Base-by-base conservation (phyloP, 1,140 invertebrate species). In the Medauroidea extradentata region DNA sequence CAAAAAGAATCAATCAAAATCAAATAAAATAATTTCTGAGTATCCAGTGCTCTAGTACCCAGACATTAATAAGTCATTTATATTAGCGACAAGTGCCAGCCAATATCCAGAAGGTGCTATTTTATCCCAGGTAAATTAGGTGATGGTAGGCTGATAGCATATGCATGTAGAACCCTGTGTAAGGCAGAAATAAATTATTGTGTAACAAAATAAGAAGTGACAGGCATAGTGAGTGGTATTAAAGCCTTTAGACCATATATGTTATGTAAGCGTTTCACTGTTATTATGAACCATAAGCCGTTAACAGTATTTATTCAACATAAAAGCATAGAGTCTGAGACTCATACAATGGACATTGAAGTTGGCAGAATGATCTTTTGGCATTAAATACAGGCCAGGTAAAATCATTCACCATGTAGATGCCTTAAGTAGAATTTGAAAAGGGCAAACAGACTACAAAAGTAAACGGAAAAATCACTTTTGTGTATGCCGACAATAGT, bases 281-380 rank as follows among this genome's bases (percentile, higher is more conserved):
- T 60, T 3, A 13, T n/a, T n/a, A n/a, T n/a, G n/a, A n/a, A n/a
- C n/a, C n/a, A n/a, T n/a, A n/a, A n/a, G n/a, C n/a, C n/a, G n/a
- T n/a, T n/a, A n/a, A 44, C 13, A 61, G 53, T 39, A 44, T 61
- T 60, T 72, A 77, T 52, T 62, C 67, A 42, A 67, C 71, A 3
- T 41, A 50, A 27, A 19, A 27, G 52, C 14, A 58, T 68, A 67
- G 0, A 57, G 51, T 13, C 63, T 60, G 16, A 59, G 64, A 56
- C 57, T 75, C 1, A 39, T 67, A 2, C 21, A 69, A 39, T 74
- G 69, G 70, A 49, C 64, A 44, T 54, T 74, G 0, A 64, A 67
- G 60, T 46, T 75, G 16, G 62, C 60, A 34, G 70, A 74, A 60
- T 73, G 68, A 56, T 63, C 74, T 7, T 73, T 70, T 58, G 61